A percentile compares a stretch with the other conserved stretches of the same genome.
Evolutionary conservation across 2,888 invertebrate genomes (phyloP).

Genomic region (Fragum sueziense): DNA sequence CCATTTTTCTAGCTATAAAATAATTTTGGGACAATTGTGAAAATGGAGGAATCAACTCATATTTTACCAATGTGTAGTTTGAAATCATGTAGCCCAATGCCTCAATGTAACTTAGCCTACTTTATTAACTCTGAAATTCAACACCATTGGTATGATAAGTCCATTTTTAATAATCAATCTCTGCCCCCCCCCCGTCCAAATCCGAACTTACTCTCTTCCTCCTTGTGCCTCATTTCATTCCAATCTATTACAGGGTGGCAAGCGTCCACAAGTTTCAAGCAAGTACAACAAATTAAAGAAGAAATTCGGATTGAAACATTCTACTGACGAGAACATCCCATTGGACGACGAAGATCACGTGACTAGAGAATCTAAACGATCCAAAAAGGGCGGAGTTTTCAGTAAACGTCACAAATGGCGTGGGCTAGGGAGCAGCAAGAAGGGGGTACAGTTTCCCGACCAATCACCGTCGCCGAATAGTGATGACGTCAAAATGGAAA

Average conservation of each 20-base stretch:
- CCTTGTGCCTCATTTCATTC: no score
- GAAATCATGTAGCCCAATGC: no score
- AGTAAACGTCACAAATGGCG: slow-evolving; percentile 60
- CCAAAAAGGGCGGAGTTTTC: slow-evolving; percentile 59
- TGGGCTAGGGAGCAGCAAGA: slow-evolving; percentile 24
- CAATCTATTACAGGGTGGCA: slow-evolving; percentile 54
- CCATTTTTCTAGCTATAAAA: no score
- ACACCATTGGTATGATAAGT: no score
- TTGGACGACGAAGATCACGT: slow-evolving; percentile 62
- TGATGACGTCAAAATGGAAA: slow-evolving; percentile 41
- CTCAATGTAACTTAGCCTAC: no score
- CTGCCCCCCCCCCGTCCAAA: no score
- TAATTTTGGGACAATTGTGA: no score
- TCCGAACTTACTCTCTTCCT: no score
- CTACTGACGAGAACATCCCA: slow-evolving; percentile 52
- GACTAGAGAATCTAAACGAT: slow-evolving; percentile 65
- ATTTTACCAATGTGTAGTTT: no score
- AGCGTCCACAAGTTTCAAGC: slow-evolving; percentile 46
- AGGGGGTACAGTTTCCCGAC: slow-evolving; percentile 43
- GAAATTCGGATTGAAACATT: slow-evolving; percentile 55
- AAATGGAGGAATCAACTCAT: no score
- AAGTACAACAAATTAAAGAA: slow-evolving; percentile 63
- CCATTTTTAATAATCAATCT: no score
- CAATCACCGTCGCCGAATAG: slow-evolving; percentile 36
- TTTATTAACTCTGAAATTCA: no score